Conservation (phyloP, 1,140 invertebrate genomes). For the Episyrphus balteatus region DNA sequence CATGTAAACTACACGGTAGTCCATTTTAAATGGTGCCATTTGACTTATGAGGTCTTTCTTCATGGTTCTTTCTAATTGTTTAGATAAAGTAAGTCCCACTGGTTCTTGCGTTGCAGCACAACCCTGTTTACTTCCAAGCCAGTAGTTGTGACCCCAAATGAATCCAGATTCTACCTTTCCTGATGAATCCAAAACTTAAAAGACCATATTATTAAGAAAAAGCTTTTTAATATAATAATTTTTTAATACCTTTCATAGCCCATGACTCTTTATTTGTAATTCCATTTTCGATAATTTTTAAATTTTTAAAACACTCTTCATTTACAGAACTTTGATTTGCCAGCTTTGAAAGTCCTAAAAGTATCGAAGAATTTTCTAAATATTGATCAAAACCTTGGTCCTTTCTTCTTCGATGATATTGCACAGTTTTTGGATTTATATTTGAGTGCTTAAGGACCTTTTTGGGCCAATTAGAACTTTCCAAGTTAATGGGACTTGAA, state of each 20-base stretch:
- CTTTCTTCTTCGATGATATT: too few relatives aligned
- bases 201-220: background rate
- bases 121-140: slow-evolving; percentile 28
- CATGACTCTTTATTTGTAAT: slow-evolving; percentile 29
- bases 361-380: slow-evolving; percentile 18
- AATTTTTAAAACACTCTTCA: slow-evolving; percentile 17
- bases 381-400: background rate
- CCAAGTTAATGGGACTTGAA: too few relatives aligned
- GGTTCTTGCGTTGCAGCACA: slow-evolving; percentile 20
- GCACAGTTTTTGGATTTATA: too few relatives aligned
- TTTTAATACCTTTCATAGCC: slow-evolving; percentile 37
- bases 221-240: too few relatives aligned
- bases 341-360: slow-evolving; percentile 22
- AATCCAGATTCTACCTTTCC: slow-evolving; percentile 27
- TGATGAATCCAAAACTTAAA: slow-evolving; percentile 30
- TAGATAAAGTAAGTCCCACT: slow-evolving; percentile 21
- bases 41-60: slow-evolving; percentile 25
- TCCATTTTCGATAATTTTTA: slow-evolving; percentile 22
- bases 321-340: slow-evolving; percentile 24
- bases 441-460: too few relatives aligned
- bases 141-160: slow-evolving; percentile 33
- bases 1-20: slow-evolving; percentile 30
- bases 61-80: slow-evolving; percentile 27
- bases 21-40: slow-evolving; percentile 25
- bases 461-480: too few relatives aligned